Evolutionary conservation across 2,113 vertebrate genomes (phyloP).

Genomic region (Chaetura pelagica): DNA sequence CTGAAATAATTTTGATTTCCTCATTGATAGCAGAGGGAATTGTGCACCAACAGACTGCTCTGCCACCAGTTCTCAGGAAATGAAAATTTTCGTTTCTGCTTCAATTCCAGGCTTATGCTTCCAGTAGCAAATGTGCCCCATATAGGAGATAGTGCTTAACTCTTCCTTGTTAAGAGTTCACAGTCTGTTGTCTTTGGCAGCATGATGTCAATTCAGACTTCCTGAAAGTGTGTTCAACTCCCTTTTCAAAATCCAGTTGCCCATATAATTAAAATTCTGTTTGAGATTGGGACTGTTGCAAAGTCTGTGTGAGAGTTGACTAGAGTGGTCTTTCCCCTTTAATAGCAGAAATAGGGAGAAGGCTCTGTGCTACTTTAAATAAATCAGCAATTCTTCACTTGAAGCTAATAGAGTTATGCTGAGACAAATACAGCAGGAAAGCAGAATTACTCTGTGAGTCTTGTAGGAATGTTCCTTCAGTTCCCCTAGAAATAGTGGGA

Average conservation of each 20-base stretch:
- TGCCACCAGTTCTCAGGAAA: background rate
- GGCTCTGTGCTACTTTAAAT: background rate
- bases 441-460: background rate
- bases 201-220: background rate
- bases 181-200: background rate
- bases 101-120: background rate
- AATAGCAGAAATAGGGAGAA: background rate
- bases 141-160: background rate
- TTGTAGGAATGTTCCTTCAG: background rate
- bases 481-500: background rate
- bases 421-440: background rate
- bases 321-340: background rate
- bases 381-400: background rate
- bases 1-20: background rate
- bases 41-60: background rate
- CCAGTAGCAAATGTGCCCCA: background rate
- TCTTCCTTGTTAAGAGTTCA: background rate
- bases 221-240: background rate
- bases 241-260: background rate
- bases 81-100: background rate
- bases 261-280: background rate
- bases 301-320: background rate
- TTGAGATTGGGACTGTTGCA: background rate
- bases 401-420: background rate
- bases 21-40: background rate